phyloP scores from a whole-genome alignment of 2,888 invertebrate species.

The Agrotis ipsilon region DNA sequence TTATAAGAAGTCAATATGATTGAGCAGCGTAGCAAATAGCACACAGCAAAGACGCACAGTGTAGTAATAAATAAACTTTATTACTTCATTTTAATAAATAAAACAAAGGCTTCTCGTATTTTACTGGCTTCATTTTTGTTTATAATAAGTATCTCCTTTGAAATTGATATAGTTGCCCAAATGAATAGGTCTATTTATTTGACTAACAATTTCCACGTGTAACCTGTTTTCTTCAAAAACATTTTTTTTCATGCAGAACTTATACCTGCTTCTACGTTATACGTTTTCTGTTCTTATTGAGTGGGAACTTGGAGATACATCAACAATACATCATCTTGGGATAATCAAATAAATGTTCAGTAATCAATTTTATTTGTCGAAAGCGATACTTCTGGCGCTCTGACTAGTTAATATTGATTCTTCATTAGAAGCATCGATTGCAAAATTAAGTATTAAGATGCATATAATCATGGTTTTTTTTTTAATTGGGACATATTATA shows the following conservation, averaged over 20 bases:
- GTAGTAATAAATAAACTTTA: not conserved
- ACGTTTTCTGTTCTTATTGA: not conserved
- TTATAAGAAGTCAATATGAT: too few species aligned
- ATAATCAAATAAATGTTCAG: constrained; percentile 28
- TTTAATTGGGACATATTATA: too few species aligned
- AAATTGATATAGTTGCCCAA: not conserved
- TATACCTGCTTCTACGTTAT: not conserved
- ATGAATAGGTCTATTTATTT: constrained; percentile 13
- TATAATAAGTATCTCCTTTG: not conserved
- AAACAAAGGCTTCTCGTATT: not conserved
- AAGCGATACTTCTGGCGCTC: not conserved
- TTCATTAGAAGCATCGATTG: constrained; percentile 22
- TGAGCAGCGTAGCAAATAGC: not conserved
- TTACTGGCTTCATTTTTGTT: constrained; percentile 1
- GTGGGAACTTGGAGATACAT: not conserved
- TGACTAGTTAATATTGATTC: constrained; percentile 29
- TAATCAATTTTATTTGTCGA: constrained; percentile 29
- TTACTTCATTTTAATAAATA: not conserved
- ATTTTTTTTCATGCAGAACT: constrained; percentile 1
- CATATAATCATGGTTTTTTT: not conserved
- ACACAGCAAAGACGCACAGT: not conserved
- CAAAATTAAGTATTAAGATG: constrained; percentile 2
- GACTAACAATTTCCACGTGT: constrained; percentile 4
- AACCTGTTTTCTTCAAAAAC: not conserved
- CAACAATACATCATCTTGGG: constrained; percentile 3